Percentiles rank a stretch among this genome's conserved stretches.
Evolutionary conservation across 2,797 vertebrate genomes (phyloP).

Genomic region (Melopsittacus undulatus): DNA sequence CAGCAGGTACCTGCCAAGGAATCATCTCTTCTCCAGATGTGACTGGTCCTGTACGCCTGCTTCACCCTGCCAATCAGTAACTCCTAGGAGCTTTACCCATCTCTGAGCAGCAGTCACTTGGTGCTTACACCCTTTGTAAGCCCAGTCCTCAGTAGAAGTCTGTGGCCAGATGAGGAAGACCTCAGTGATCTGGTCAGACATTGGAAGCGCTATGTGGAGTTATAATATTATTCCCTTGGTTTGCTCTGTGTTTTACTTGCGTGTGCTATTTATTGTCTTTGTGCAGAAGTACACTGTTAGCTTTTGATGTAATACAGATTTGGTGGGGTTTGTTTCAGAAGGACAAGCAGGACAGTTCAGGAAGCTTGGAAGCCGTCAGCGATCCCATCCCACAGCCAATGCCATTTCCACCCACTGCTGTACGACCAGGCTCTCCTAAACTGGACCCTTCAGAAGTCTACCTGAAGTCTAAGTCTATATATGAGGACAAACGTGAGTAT

Average conservation of each 20-base stretch:
- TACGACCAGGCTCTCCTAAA: conserved; percentile 88
- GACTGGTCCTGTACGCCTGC: rapidly evolving
- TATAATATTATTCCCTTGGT: background rate
- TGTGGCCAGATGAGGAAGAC: background rate
- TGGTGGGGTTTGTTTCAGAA: conserved; percentile 72
- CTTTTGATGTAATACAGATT: background rate
- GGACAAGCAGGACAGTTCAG: conserved; percentile 83
- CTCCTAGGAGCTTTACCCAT: background rate
- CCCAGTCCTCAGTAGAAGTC: background rate
- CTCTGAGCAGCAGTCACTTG: background rate
- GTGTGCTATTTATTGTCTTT: background rate
- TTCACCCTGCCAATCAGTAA: background rate
- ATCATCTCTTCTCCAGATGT: rapidly evolving
- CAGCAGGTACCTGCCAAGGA: background rate
- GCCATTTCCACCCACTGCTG: conserved; percentile 81
- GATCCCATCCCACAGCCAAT: conserved; percentile 80
- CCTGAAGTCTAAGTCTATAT: conserved; percentile 91
- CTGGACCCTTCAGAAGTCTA: conserved; percentile 94
- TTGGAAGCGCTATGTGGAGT: background rate
- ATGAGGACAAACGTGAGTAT: conserved; percentile 95
- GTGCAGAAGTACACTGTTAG: too few species aligned
- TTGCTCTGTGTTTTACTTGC: background rate
- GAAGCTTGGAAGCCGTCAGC: conserved; percentile 82
- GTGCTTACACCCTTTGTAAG: background rate
- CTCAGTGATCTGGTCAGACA: background rate